Evolutionary conservation across 30 jellyfish, hydroid and myxozoan genomes (phyloP).

Genomic region (Pelagia noctiluca): DNA sequence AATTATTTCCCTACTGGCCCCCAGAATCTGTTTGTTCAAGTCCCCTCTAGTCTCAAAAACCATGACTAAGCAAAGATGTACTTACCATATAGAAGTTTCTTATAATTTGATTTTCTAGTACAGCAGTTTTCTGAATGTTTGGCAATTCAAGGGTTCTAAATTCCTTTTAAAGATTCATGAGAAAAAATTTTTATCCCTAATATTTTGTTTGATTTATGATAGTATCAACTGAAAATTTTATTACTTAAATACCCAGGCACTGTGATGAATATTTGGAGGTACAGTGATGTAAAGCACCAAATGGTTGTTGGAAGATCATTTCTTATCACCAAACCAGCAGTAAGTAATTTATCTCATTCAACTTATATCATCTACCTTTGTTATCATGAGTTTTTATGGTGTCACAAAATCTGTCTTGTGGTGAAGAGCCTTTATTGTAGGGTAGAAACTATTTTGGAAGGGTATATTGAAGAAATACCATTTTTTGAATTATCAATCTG

Average conservation of each 20-base stretch:
- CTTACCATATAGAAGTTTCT: too few species aligned
- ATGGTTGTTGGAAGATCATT: slow-evolving; percentile 40
- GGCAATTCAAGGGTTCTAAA: too few species aligned
- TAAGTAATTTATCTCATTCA: neutral
- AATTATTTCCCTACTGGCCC: too few species aligned
- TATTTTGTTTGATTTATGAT: too few species aligned
- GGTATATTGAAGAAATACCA: neutral
- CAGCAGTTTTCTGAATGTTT: neutral
- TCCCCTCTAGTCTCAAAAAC: too few species aligned
- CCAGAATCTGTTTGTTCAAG: too few species aligned
- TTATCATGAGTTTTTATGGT: neutral
- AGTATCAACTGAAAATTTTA: neutral
- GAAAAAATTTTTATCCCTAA: neutral
- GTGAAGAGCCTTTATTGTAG: neutral
- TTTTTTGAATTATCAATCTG: neutral
- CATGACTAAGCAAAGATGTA: too few species aligned
- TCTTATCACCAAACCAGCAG: slow-evolving; percentile 18
- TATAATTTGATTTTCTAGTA: too few species aligned
- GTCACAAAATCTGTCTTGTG: neutral
- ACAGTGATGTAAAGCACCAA: slow-evolving; percentile 37
- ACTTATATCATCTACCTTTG: neutral
- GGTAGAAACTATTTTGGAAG: neutral
- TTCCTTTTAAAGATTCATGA: neutral
- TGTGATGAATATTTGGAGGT: slow-evolving; percentile 44
- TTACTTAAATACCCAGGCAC: slow-evolving; percentile 6